These are phyloP conservation scores for Drepana falcataria DNA, from an alignment of 2,888 invertebrate species.

Conservation along the genomic window DNA sequence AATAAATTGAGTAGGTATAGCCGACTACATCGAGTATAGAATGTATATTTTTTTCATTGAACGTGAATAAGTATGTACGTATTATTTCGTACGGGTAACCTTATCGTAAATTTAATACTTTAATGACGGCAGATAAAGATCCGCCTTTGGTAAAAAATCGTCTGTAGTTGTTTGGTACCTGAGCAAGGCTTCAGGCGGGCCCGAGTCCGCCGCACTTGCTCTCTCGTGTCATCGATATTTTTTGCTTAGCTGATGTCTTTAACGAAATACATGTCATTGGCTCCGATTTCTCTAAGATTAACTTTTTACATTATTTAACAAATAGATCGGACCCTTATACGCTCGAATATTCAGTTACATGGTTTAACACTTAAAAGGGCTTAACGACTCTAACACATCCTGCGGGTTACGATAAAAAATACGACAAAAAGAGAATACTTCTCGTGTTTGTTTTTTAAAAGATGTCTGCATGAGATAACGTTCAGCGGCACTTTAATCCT, in stretches of 20 bases:
- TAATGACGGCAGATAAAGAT: constrained; percentile 60
- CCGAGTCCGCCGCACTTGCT: constrained; percentile 57
- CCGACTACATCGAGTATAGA: no score
- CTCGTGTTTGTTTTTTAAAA: constrained; percentile 78
- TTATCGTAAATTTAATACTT: constrained; percentile 73
- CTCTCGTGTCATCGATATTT: constrained; percentile 70
- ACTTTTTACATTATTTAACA: constrained; percentile 75
- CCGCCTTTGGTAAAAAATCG: constrained; percentile 53
- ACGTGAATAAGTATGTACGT: constrained; percentile 31
- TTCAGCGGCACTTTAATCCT: constrained; percentile 76
- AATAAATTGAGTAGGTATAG: not conserved
- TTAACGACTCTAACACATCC: constrained; percentile 79
- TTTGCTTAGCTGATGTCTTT: constrained; percentile 72
- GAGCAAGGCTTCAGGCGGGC: constrained; percentile 37
- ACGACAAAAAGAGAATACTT: constrained; percentile 73
- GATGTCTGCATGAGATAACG: constrained; percentile 76
- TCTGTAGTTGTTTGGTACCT: constrained; percentile 50
- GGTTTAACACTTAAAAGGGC: constrained; percentile 79
- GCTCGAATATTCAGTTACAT: constrained; percentile 78
- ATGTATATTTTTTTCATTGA: no score
- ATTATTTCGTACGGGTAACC: constrained; percentile 41
- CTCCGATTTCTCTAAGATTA: constrained; percentile 76
- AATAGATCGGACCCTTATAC: constrained; percentile 76
- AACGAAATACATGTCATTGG: constrained; percentile 76
- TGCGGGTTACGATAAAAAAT: constrained; percentile 78